Percentiles rank a stretch among this genome's conserved stretches.
Evolutionary conservation across 2,888 invertebrate genomes (phyloP).

Genomic region (Drosophila leonis): DNA sequence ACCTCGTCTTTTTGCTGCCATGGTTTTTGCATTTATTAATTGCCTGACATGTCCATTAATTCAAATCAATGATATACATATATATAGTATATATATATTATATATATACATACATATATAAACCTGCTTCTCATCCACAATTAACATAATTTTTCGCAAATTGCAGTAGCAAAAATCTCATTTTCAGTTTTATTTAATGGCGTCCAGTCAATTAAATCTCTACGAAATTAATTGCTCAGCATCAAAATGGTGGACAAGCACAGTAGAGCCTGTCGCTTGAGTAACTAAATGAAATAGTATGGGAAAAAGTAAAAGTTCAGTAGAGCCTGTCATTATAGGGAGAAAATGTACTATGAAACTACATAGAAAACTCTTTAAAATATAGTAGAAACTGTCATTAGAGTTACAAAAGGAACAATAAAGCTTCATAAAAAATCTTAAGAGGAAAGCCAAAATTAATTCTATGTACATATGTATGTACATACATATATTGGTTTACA

Average conservation of each 20-base stretch:
- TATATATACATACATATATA: constrained; percentile 49
- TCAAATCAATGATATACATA: constrained; percentile 83
- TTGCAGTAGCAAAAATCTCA: constrained; percentile 77
- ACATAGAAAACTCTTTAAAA: no score
- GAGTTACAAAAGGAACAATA: no score
- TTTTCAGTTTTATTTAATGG: constrained; percentile 65
- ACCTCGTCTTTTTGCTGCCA: constrained; percentile 62
- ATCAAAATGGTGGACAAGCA: constrained; percentile 31
- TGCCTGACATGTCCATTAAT: constrained; percentile 85
- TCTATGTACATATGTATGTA: no score
- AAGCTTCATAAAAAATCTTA: neutral
- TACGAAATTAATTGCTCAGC: constrained; percentile 60
- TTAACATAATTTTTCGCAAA: constrained; percentile 79
- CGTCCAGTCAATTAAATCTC: constrained; percentile 70
- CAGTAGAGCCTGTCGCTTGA: constrained; percentile 18
- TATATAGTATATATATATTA: neutral
- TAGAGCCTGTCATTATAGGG: neutral
- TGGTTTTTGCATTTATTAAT: constrained; percentile 85
- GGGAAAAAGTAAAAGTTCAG: neutral
- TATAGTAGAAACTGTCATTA: no score
- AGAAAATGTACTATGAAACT: no score
- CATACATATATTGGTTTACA: no score
- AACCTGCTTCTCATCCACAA: constrained; percentile 46
- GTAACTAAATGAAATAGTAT: neutral
- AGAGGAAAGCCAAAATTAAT: no score